These are phyloP conservation scores for Bombus waltoni DNA, from an alignment of 1,140 invertebrate genomes.

Conservation along the genomic window DNA sequence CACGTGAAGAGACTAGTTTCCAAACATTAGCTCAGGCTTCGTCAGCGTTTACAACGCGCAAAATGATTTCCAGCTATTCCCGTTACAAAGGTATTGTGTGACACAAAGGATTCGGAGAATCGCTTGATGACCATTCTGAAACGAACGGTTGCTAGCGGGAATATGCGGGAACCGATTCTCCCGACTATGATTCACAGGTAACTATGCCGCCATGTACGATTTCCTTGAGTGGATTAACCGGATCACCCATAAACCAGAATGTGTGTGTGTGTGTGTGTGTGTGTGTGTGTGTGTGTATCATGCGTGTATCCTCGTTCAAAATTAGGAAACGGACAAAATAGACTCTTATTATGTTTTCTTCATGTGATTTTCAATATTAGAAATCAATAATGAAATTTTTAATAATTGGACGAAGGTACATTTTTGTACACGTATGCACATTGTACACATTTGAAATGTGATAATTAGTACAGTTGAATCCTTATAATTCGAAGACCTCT, in stretches of 20 bases:
- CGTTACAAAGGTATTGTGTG: constrained; percentile 26
- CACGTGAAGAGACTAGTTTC: not conserved
- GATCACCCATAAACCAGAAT: constrained; percentile 64
- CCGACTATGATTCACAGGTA: constrained; percentile 19
- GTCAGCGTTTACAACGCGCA: not conserved
- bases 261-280: too few relatives aligned
- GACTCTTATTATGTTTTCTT: too few relatives aligned
- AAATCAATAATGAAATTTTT: too few relatives aligned
- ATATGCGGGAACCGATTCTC: not conserved
- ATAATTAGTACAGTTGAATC: not conserved
- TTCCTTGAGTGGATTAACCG: constrained; percentile 37
- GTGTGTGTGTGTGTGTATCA: too few relatives aligned
- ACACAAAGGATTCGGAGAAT: constrained; percentile 22
- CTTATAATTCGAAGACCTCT: not conserved
- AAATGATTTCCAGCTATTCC: constrained; percentile 27
- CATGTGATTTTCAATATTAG: too few relatives aligned
- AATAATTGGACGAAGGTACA: not conserved
- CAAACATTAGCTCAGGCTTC: not conserved
- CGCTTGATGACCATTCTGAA: constrained; percentile 22
- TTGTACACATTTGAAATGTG: not conserved
- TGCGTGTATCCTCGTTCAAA: not conserved
- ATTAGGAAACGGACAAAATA: not conserved
- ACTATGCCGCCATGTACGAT: constrained; percentile 23
- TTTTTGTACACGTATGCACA: not conserved
- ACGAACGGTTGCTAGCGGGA: not conserved